A percentile compares a stretch with the other conserved stretches of the same genome.
phyloP scores from a whole-genome alignment of 2,888 invertebrate genomes.

The Miltochrista miniata region DNA sequence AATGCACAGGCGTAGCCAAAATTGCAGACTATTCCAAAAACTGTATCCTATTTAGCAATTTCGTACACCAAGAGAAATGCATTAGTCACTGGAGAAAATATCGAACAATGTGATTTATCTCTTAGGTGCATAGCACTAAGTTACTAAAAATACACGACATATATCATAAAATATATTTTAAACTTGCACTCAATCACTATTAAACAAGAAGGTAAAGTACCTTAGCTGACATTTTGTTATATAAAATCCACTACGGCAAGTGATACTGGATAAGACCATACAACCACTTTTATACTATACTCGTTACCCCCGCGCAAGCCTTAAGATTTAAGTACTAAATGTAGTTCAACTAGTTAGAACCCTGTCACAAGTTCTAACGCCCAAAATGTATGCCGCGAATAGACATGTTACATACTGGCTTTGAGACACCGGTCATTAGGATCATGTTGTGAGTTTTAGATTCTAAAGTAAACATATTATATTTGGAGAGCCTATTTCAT shows the following conservation, averaged over 20 bases:
- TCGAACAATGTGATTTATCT: no score
- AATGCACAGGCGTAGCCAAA: no score
- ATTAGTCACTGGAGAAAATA: no score
- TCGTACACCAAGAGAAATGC: no score
- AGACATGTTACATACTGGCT: slow-evolving; percentile 20
- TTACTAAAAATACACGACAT: not conserved
- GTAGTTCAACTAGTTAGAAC: slow-evolving; percentile 41
- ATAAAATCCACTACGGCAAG: slow-evolving; percentile 71
- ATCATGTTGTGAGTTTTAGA: slow-evolving; percentile 10
- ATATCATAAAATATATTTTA: not conserved
- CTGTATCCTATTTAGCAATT: no score
- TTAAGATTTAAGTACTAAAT: slow-evolving; percentile 39
- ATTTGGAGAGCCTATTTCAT: no score
- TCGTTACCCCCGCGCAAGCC: slow-evolving; percentile 64
- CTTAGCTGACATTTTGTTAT: slow-evolving; percentile 80
- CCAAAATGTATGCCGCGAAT: slow-evolving; percentile 26
- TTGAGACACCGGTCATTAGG: slow-evolving; percentile 14
- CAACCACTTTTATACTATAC: slow-evolving; percentile 71
- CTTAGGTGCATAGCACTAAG: no score
- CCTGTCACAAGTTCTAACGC: slow-evolving; percentile 41
- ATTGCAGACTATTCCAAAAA: no score
- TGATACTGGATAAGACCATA: slow-evolving; percentile 65
- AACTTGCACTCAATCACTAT: slow-evolving; percentile 27
- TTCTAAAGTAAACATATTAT: not conserved
- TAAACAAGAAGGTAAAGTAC: slow-evolving; percentile 47